Conservation (phyloP, 2,888 invertebrate genomes). For the Epinotia demarniana region DNA sequence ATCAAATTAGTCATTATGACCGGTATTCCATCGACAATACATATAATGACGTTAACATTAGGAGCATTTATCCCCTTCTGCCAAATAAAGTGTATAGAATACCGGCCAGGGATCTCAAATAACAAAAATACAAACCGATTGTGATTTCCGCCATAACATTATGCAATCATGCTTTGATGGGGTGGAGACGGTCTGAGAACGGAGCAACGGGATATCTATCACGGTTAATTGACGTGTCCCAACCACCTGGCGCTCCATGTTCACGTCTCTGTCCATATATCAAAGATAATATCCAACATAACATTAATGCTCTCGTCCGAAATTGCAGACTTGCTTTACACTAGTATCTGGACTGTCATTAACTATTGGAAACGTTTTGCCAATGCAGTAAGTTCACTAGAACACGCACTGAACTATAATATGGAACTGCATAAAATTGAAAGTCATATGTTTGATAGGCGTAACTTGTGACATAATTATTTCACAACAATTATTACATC, state of each 20-base stretch:
- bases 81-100: too few relatives aligned
- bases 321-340: conserved; percentile 1
- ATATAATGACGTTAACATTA: too few relatives aligned
- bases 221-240: conserved; percentile 36
- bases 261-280: conserved; percentile 29
- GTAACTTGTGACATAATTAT: too few relatives aligned
- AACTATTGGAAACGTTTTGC: background rate
- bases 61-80: background rate
- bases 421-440: too few relatives aligned
- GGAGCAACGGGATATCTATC: conserved; percentile 32
- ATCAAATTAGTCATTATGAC: background rate
- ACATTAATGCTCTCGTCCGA: conserved; percentile 18
- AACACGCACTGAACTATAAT: background rate
- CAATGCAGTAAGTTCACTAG: background rate
- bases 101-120: too few relatives aligned
- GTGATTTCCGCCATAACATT: conserved; percentile 7
- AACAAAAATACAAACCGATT: background rate
- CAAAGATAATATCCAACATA: conserved; percentile 24
- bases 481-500: too few relatives aligned
- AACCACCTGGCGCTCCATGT: conserved; percentile 30
- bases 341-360: background rate
- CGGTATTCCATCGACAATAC: too few relatives aligned
- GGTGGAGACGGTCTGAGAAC: background rate
- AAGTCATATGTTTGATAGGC: too few relatives aligned
- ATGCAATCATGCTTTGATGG: conserved; percentile 24